Evolutionary conservation across 2,888 invertebrate genomes (phyloP).

Genomic region (Orchesella flavescens): DNA sequence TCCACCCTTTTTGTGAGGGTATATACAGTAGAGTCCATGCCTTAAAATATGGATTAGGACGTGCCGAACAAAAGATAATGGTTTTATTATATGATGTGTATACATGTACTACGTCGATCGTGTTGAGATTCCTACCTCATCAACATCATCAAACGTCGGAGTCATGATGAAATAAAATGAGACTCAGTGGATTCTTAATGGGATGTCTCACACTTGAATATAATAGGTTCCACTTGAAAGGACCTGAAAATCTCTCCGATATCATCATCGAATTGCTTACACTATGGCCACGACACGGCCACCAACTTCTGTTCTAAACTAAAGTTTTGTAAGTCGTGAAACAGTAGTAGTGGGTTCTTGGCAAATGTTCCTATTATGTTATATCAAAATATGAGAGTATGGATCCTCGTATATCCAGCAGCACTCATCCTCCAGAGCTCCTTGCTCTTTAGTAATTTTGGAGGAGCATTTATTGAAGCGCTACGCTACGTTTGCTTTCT

Average conservation of each 20-base stretch:
- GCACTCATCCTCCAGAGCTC: too few species aligned
- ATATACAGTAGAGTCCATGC: not conserved
- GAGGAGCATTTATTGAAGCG: conserved; percentile 50
- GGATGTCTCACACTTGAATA: conserved; percentile 65
- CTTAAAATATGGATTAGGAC: not conserved
- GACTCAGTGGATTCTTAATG: conserved; percentile 63
- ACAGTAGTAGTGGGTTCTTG: too few species aligned
- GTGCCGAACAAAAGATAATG: conserved; percentile 3
- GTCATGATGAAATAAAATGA: conserved; percentile 61
- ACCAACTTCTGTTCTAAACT: not conserved
- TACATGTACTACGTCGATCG: conserved; percentile 46
- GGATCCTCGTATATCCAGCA: too few species aligned
- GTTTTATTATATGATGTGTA: conserved; percentile 35
- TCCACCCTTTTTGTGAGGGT: not conserved
- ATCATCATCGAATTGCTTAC: conserved; percentile 52
- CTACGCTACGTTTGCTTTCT: conserved; percentile 42
- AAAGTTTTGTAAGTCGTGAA: not conserved
- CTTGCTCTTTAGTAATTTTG: conserved; percentile 40
- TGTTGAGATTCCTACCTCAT: conserved; percentile 35
- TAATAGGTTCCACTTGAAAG: conserved; percentile 66
- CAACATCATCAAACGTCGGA: conserved; percentile 29
- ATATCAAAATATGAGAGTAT: too few species aligned
- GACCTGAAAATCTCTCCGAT: conserved; percentile 62
- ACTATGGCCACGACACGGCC: not conserved
- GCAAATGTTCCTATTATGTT: too few species aligned